phyloP scores from a whole-genome alignment of 92 coral and sea anemone species.

The Epizoanthus stellaris region DNA sequence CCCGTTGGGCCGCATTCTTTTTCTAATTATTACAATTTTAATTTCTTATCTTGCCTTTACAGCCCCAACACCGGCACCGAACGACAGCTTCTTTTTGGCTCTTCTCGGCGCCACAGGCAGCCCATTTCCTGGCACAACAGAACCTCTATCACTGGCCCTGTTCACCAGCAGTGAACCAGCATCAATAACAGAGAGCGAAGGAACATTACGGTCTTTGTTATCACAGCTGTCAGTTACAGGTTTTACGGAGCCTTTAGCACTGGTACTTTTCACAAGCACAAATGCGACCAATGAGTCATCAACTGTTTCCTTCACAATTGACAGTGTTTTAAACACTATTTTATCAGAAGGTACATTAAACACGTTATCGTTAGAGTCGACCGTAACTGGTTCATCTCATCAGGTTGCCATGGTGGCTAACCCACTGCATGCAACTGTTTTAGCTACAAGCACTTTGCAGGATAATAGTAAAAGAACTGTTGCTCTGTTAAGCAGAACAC shows the following conservation, averaged over 20 bases:
- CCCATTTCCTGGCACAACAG: slow-evolving; percentile 18
- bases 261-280: slow-evolving; percentile 12
- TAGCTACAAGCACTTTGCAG: background rate
- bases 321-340: background rate
- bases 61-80: background rate
- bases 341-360: background rate
- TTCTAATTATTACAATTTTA: too few species aligned
- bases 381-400: background rate
- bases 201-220: background rate
- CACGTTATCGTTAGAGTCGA: background rate
- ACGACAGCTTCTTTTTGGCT: background rate
- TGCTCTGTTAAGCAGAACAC: background rate
- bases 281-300: background rate
- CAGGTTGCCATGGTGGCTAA: background rate
- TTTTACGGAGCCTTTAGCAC: background rate
- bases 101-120: background rate
- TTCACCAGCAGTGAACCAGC: slow-evolving; percentile 1
- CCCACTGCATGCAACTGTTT: background rate
- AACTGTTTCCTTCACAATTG: background rate
- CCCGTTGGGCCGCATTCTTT: too few species aligned
- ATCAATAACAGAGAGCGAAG: background rate
- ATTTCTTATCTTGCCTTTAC: background rate
- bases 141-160: background rate
- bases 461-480: background rate
- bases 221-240: slow-evolving; percentile 6